A percentile compares a stretch with the other conserved stretches of the same genome.
Evolutionary conservation across 2,888 invertebrate genomes (phyloP).

Genomic region (Deroplatys truncata): DNA sequence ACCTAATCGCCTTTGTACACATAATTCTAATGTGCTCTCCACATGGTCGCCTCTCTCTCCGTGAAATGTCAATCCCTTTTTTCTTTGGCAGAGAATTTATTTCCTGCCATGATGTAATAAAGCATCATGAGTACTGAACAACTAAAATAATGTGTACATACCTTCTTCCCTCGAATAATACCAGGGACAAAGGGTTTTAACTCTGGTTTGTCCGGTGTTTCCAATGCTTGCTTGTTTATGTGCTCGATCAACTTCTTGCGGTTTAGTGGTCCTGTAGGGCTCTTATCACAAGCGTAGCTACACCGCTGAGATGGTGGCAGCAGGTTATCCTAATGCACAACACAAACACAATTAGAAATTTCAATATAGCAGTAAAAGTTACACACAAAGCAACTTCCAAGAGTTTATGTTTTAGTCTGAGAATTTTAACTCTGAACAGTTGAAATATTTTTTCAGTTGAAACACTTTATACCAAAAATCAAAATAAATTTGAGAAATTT

Average conservation of each 20-base stretch:
- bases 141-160: slow-evolving; percentile 38
- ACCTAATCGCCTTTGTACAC: too few relatives aligned
- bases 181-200: slow-evolving; percentile 90
- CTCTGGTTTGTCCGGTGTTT: slow-evolving; percentile 96
- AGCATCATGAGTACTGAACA: too few relatives aligned
- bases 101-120: too few relatives aligned
- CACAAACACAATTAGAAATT: slow-evolving; percentile 1
- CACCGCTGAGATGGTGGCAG: slow-evolving; percentile 94
- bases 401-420: background rate
- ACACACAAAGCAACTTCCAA: background rate
- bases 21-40: too few relatives aligned
- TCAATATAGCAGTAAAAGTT: background rate
- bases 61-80: too few relatives aligned
- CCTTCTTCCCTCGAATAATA: slow-evolving; percentile 86
- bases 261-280: slow-evolving; percentile 92
- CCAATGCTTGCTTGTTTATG: slow-evolving; percentile 96
- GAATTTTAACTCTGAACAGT: background rate
- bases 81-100: too few relatives aligned
- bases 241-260: slow-evolving; percentile 93
- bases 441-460: background rate
- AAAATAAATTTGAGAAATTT: too few relatives aligned
- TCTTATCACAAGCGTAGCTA: slow-evolving; percentile 93
- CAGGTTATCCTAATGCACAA: slow-evolving; percentile 79
- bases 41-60: too few relatives aligned
- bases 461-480: too few relatives aligned